Percentiles rank a stretch among this genome's conserved stretches.
These are phyloP conservation scores for Antheraea mylitta DNA, from an alignment of 1,140 invertebrate species.

Conservation along the genomic window DNA sequence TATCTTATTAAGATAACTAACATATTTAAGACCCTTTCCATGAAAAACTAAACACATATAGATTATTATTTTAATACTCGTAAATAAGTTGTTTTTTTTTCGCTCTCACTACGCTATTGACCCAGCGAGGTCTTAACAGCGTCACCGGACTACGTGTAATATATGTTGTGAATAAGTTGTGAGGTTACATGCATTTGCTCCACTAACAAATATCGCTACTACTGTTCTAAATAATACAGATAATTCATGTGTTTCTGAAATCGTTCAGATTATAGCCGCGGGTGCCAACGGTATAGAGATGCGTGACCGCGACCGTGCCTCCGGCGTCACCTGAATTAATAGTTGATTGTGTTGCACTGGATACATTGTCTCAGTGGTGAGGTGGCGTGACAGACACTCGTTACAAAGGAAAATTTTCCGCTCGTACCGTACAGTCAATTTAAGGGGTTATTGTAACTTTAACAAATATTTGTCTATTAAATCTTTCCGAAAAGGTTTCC, in stretches of 20 bases:
- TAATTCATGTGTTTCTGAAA: constrained; percentile 38
- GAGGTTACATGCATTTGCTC: neutral
- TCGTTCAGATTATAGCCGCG: constrained; percentile 43
- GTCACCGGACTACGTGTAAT: too few species aligned
- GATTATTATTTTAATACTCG: too few species aligned
- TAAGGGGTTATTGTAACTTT: constrained; percentile 32
- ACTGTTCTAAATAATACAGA: constrained; percentile 40
- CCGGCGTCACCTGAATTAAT: constrained; percentile 49
- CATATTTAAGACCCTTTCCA: too few species aligned
- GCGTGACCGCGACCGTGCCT: constrained; percentile 59
- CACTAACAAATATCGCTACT: constrained; percentile 13
- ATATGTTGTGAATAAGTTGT: too few species aligned
- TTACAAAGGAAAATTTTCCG: constrained; percentile 43
- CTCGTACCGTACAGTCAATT: constrained; percentile 32
- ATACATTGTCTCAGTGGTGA: constrained; percentile 29
- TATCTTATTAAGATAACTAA: too few species aligned
- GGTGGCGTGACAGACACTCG: constrained; percentile 39
- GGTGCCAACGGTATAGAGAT: constrained; percentile 42
- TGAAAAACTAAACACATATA: too few species aligned
- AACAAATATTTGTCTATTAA: too few species aligned
- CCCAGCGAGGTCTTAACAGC: too few species aligned
- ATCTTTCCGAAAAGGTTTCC: too few species aligned
- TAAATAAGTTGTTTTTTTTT: too few species aligned
- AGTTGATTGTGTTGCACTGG: constrained; percentile 38
- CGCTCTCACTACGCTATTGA: too few species aligned